Evolutionary conservation across 2,888 invertebrate genomes (phyloP).

Genomic region (Aporophyla lueneburgensis): DNA sequence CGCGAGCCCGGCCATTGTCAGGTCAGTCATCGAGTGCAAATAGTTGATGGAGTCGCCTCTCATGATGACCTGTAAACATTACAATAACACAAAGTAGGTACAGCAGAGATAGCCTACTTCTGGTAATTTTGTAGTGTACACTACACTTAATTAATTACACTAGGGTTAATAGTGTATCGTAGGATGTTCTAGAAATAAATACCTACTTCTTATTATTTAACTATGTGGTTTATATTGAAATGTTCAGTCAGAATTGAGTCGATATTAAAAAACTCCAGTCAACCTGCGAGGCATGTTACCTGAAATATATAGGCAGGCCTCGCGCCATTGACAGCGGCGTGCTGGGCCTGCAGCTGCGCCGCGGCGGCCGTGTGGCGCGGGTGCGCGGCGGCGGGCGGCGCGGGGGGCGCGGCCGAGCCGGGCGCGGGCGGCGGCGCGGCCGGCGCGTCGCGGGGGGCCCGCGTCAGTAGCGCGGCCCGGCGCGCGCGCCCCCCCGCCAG

Average conservation of each 20-base stretch:
- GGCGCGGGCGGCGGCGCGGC: slow-evolving; percentile 92
- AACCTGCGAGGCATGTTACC: slow-evolving; percentile 63
- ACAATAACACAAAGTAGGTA: not conserved
- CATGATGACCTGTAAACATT: slow-evolving; percentile 92
- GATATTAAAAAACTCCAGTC: not conserved
- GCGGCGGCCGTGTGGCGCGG: slow-evolving; percentile 94
- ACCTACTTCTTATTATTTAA: not conserved
- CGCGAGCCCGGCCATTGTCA: slow-evolving; percentile 95
- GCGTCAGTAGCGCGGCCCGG: slow-evolving; percentile 93
- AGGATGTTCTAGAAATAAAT: slow-evolving; percentile 6
- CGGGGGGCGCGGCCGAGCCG: slow-evolving; percentile 90
- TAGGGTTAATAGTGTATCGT: not conserved
- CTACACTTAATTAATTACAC: not conserved
- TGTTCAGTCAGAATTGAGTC: not conserved
- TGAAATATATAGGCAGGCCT: slow-evolving; percentile 92
- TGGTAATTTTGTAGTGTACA: not conserved
- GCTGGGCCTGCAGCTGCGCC: slow-evolving; percentile 95
- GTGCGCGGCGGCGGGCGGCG: slow-evolving; percentile 92
- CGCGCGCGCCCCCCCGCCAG: slow-evolving; percentile 95
- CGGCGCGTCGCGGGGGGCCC: slow-evolving; percentile 94
- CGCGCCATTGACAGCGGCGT: slow-evolving; percentile 93
- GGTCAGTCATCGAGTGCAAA: slow-evolving; percentile 95
- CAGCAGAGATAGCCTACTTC: not conserved
- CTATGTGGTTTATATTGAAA: not conserved
- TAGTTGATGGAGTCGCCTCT: slow-evolving; percentile 97